These are phyloP conservation scores for Bucco capensis DNA, from an alignment of 2,113 vertebrate genomes.

Conservation along the genomic window DNA sequence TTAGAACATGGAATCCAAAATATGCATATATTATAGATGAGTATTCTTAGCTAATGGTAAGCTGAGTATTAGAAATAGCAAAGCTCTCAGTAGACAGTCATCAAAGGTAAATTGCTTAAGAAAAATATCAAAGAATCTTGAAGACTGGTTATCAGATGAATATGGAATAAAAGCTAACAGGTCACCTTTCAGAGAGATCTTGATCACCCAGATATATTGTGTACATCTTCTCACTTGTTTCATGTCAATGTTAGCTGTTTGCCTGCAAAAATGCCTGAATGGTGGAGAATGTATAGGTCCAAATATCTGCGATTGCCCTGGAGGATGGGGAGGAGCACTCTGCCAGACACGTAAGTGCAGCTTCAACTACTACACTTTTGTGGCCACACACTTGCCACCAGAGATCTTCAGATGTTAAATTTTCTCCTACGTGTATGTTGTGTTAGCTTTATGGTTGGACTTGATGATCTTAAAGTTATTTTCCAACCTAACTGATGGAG, in stretches of 20 bases:
- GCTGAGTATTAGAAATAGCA: neutral
- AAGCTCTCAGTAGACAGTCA: neutral
- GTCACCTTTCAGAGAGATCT: neutral
- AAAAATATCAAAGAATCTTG: no score
- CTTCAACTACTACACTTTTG: neutral
- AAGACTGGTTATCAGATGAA: no score
- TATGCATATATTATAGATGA: neutral
- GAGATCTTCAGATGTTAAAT: fast-evolving
- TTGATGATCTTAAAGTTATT: neutral
- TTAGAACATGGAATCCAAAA: neutral
- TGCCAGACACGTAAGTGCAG: conserved; percentile 80
- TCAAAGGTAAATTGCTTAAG: neutral
- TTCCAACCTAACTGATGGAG: neutral
- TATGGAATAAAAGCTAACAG: neutral
- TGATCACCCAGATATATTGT: neutral
- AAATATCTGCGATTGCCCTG: conserved; percentile 62
- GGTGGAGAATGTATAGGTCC: conserved; percentile 72
- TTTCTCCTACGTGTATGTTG: neutral
- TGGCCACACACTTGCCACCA: fast-evolving
- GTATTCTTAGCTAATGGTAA: neutral
- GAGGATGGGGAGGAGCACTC: conserved; percentile 66
- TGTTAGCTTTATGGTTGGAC: neutral
- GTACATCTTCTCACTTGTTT: neutral
- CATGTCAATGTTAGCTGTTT: conserved; percentile 60
- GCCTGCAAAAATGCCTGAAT: conserved; percentile 75